Percentiles rank a stretch among this genome's conserved stretches.
Conservation (phyloP, 2,797 vertebrate genomes). For the Acanthopagrus latus region DNA sequence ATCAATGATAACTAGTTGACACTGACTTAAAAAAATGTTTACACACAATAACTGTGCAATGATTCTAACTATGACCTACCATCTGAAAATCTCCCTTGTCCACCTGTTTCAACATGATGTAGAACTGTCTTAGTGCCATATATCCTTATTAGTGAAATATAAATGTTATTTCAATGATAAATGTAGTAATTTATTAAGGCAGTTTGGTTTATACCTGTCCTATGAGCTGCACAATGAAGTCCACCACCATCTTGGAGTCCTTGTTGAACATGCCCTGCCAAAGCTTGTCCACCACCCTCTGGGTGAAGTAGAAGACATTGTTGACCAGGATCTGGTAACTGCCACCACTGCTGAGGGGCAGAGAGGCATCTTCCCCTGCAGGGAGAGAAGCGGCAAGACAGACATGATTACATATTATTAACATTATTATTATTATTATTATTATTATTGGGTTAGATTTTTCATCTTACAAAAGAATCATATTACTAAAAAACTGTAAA, state of each 20-base stretch:
- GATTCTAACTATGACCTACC: too few relatives aligned
- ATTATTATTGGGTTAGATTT: too few relatives aligned
- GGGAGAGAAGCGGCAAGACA: not conserved
- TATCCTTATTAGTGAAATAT: too few relatives aligned
- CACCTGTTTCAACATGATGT: too few relatives aligned
- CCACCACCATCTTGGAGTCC: constrained; percentile 98
- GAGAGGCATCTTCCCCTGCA: constrained; percentile 95
- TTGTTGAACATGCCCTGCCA: constrained; percentile 99
- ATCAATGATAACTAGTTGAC: not conserved
- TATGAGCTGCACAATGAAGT: constrained; percentile 98
- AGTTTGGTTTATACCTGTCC: constrained; percentile 89
- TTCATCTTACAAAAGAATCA: not conserved
- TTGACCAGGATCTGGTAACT: constrained; percentile 97
- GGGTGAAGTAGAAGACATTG: constrained; percentile 99
- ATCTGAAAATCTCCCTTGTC: too few relatives aligned
- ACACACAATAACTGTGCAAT: too few relatives aligned
- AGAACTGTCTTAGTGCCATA: too few relatives aligned
- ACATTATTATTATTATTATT: too few relatives aligned
- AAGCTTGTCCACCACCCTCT: constrained; percentile 98
- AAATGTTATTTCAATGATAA: not conserved
- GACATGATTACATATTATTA: not conserved
- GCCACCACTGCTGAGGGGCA: constrained; percentile 95
- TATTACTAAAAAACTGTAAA: not conserved
- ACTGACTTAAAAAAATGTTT: not conserved
- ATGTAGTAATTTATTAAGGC: not conserved